phyloP scores from a whole-genome alignment of 2,888 invertebrate species.

The Idaea aversata region DNA sequence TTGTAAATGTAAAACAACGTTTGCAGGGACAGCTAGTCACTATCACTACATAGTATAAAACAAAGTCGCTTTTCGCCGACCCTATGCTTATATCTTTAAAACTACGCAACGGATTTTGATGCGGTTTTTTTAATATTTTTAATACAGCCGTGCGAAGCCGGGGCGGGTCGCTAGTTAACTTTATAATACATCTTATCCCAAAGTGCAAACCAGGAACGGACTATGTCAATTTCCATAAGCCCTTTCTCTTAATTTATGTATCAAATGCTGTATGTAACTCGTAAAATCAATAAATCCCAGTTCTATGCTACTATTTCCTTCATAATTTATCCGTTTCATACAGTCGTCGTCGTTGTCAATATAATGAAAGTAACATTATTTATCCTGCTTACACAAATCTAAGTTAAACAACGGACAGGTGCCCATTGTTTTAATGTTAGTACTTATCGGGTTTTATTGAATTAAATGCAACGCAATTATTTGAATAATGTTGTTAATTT shows the following conservation, averaged over 20 bases:
- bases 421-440: background rate
- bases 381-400: constrained; percentile 25
- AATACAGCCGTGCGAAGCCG: no score
- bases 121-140: no score
- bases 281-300: background rate
- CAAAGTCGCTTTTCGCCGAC: no score
- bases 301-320: constrained; percentile 17
- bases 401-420: constrained; percentile 6
- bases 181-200: no score
- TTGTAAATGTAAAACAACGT: no score
- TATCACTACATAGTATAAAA: no score
- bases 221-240: background rate
- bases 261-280: background rate
- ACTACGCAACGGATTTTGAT: no score
- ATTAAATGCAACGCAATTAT: background rate
- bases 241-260: background rate
- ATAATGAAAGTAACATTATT: constrained; percentile 27
- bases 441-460: background rate
- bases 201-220: background rate
- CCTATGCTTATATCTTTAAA: no score
- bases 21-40: no score
- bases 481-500: background rate
- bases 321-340: constrained; percentile 18
- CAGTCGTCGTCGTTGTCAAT: constrained; percentile 27
- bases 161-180: no score